Evolutionary conservation across 2,888 invertebrate species (phyloP), one percentile per base, ranked within the genome.

Genomic region (Drosophila rellima): DNA sequence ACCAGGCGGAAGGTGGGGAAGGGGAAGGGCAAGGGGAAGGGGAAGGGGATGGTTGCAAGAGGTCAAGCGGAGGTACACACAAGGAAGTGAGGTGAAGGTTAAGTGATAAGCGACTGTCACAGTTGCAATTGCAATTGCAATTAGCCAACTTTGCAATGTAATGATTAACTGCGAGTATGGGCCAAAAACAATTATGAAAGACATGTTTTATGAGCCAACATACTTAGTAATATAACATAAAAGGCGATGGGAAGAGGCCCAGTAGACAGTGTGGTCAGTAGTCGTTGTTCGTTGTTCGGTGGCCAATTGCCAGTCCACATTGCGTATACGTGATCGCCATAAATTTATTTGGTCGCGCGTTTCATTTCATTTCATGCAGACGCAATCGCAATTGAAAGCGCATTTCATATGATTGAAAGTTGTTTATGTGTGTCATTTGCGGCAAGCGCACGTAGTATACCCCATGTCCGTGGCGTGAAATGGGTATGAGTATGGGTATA

Each of bases 351-450:
- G 44, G 45, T 44, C 57, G 66, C 60, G 59, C 74, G 64, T 76
- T 82, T 70, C 82, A 69, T 85, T 82, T 70, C 54, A 68, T 33
- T 61, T 57, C 7, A 26, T 29, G 64, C 52, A 64, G 64, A 65
- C 69, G 67, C 74, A 66, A 66, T 65, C 70, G 75, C 87, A 84
- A 86, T 86, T 83, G 89, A 83, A 83, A 86, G 83, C 87, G 78
- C 80, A 80, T 88, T 86, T 80, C 83, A 86, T 70, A 74, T 80
- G 86, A 75, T 69, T 73, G 86, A 88, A 82, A 85, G 83, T 78
- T 82, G 75, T 69, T 66, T 70, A 66, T 76, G 65, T 76, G 48
- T 72, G 80, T 51, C 80, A 71, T 75, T 71, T 56, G 33, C 7
- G 29, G 40, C 60, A 29, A 35, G 35, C 42, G 57, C 77, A 77